Conservation (phyloP, 2,888 invertebrate species). For the Diploptera punctata region DNA sequence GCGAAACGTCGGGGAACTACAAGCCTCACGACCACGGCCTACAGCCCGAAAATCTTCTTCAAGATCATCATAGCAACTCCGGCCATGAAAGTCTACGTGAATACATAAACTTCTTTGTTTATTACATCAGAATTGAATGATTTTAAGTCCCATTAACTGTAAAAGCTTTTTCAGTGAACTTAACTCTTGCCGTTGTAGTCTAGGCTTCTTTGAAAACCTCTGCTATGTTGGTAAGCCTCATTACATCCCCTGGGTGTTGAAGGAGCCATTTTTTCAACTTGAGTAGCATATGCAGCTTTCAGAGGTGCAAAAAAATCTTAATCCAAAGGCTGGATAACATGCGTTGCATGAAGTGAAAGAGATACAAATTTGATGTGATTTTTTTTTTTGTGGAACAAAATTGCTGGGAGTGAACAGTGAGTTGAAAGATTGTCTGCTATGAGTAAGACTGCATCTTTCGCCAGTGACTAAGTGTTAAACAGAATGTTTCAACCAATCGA, state of each 20-base stretch:
- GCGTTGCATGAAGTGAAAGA: constrained; percentile 41
- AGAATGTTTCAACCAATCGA: constrained; percentile 43
- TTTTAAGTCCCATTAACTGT: background rate
- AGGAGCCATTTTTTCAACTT: constrained; percentile 17
- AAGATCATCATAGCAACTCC: too few relatives aligned
- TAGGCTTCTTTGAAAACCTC: background rate
- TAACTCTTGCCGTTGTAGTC: background rate
- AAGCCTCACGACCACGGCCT: too few relatives aligned
- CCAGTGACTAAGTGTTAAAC: constrained; percentile 35
- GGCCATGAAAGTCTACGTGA: too few relatives aligned
- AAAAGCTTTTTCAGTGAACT: constrained; percentile 2
- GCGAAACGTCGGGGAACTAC: too few relatives aligned
- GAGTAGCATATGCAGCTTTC: background rate
- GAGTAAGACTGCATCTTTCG: constrained; percentile 41
- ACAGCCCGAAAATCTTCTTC: too few relatives aligned
- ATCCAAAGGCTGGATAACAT: constrained; percentile 43
- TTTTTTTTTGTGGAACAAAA: constrained; percentile 40
- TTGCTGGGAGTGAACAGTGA: constrained; percentile 39
- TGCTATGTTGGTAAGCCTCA: background rate
- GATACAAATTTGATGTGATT: constrained; percentile 39
- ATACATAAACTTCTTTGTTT: background rate
- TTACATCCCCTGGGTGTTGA: background rate
- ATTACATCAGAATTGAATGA: constrained; percentile 4
- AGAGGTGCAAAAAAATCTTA: constrained; percentile 2
- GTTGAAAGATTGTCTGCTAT: constrained; percentile 41